Conservation (phyloP, 2,888 invertebrate species). For the Drosophila percnosoma region DNA sequence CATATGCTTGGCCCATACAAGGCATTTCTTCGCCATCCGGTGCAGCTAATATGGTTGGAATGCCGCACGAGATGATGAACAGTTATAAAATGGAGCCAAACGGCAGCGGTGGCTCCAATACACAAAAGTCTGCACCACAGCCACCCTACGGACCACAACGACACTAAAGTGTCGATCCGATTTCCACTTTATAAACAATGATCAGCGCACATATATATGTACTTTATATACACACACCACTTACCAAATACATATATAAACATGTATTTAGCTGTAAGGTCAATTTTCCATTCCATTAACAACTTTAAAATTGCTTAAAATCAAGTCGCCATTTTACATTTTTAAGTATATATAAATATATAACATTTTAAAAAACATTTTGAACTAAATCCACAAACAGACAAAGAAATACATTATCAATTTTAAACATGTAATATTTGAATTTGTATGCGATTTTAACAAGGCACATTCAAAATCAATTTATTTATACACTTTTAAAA, state of each 20-base stretch:
- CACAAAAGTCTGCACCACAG: slow-evolving; percentile 18
- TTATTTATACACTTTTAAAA: slow-evolving; percentile 39
- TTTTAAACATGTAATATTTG: slow-evolving; percentile 49
- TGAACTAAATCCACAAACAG: slow-evolving; percentile 4
- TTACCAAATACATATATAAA: background rate
- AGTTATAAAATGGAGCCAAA: slow-evolving; percentile 37
- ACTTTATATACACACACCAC: background rate
- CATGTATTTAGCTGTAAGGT: slow-evolving; percentile 9
- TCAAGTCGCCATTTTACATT: slow-evolving; percentile 35
- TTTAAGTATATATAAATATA: slow-evolving; percentile 16
- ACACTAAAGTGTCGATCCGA: slow-evolving; percentile 27
- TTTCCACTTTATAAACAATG: background rate
- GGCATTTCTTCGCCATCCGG: slow-evolving; percentile 34
- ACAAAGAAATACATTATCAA: slow-evolving; percentile 8
- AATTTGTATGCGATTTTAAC: slow-evolving; percentile 45
- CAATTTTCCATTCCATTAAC: slow-evolving; percentile 10
- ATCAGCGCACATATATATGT: background rate
- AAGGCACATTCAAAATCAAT: slow-evolving; percentile 19
- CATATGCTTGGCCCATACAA: slow-evolving; percentile 55
- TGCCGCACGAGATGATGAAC: slow-evolving; percentile 38
- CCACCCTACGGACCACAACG: slow-evolving; percentile 28
- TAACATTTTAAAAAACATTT: slow-evolving; percentile 28
- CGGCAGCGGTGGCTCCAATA: background rate
- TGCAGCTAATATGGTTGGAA: slow-evolving; percentile 28
- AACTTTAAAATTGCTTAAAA: slow-evolving; percentile 23